phyloP scores from a whole-genome alignment of 30 jellyfish, hydroid and myxozoan species.

The Clytia hemisphaerica region DNA sequence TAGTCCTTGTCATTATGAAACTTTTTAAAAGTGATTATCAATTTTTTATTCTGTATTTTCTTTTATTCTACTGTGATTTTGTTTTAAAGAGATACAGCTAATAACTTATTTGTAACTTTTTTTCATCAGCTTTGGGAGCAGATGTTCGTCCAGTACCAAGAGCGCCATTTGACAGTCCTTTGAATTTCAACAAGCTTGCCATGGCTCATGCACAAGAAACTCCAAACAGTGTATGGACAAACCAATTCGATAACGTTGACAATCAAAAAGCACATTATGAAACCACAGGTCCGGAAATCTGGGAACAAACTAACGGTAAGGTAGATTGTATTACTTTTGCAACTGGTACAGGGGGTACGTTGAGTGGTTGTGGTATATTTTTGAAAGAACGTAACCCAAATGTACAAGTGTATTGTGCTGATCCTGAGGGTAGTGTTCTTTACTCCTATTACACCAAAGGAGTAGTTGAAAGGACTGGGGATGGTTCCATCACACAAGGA shows the following conservation, averaged over 20 bases:
- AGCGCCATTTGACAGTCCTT: conserved; percentile 85
- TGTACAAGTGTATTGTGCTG: conserved; percentile 67
- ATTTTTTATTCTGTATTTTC: too few species aligned
- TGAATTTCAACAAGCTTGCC: conserved; percentile 75
- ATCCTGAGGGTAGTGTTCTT: conserved; percentile 89
- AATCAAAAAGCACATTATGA: conserved; percentile 83
- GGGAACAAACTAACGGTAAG: conserved; percentile 95
- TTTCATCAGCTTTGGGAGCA: conserved; percentile 85
- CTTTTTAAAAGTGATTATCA: too few species aligned
- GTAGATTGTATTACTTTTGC: conserved; percentile 89
- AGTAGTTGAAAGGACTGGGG: conserved; percentile 67
- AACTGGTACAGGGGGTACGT: conserved; percentile 95
- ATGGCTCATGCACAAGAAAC: conserved; percentile 65
- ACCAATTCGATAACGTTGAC: conserved; percentile 80
- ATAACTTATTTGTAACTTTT: too few species aligned
- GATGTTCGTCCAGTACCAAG: conserved; percentile 95
- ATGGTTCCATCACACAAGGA: conserved; percentile 85
- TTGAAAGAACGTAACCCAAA: conserved; percentile 70
- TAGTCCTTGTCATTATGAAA: too few species aligned
- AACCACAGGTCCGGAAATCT: conserved; percentile 93
- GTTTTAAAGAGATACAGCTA: too few species aligned
- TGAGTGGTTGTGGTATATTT: conserved; percentile 81
- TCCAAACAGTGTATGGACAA: conserved; percentile 78
- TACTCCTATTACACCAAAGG: conserved; percentile 63
- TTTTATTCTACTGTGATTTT: too few species aligned